Evolutionary conservation across 2,113 vertebrate genomes (phyloP).

Genomic region (Bubalus kerabau): DNA sequence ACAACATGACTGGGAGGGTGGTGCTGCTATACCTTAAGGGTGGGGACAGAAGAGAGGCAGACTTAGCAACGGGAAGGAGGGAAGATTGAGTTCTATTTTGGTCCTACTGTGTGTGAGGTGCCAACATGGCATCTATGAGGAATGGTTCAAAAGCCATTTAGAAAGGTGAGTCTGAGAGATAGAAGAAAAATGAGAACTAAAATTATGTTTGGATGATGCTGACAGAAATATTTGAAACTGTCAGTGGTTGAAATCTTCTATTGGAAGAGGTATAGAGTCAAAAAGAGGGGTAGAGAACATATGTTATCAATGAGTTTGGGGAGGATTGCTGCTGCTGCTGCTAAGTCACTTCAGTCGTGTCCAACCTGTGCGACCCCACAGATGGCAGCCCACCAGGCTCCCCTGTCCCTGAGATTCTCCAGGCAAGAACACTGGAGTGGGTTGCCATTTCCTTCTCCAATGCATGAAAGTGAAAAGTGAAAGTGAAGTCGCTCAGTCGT

Average conservation of each 20-base stretch:
- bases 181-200: not conserved
- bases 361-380: fast-evolving
- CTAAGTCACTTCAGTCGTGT: no score
- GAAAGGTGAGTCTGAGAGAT: not conserved
- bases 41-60: not conserved
- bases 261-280: not conserved
- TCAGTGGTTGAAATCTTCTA: not conserved
- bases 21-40: not conserved
- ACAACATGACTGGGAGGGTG: not conserved
- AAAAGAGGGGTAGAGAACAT: not conserved
- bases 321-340: not conserved
- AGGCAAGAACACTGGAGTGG: no score
- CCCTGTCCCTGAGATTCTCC: no score
- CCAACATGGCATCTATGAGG: not conserved
- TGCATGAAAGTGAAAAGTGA: no score
- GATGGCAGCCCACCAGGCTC: fast-evolving
- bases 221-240: not conserved
- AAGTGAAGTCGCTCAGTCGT: no score
- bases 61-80: not conserved
- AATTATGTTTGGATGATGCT: not conserved
- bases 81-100: not conserved
- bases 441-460: no score
- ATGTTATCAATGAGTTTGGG: not conserved
- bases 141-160: not conserved
- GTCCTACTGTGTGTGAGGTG: not conserved